A percentile compares a stretch with the other conserved stretches of the same genome.
These are phyloP conservation scores for Crotalus helleri DNA, from an alignment of 2,113 vertebrate genomes.

Conservation along the genomic window DNA sequence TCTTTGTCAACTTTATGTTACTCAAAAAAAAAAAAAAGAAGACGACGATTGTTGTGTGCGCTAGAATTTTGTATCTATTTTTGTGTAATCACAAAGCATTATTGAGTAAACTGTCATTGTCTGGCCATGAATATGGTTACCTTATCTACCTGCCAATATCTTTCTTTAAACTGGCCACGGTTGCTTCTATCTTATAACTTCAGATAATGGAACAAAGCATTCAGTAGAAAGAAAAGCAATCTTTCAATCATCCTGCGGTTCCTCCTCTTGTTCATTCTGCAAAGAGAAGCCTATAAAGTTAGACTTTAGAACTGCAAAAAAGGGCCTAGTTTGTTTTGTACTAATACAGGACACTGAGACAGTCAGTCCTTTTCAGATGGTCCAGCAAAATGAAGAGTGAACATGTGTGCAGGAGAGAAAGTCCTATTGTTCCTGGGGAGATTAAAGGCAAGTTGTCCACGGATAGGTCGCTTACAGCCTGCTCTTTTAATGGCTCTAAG, in stretches of 20 bases:
- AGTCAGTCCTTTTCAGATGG: not conserved
- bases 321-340: not conserved
- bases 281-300: not conserved
- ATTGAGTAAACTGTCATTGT: not conserved
- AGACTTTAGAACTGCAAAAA: not conserved
- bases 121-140: not conserved
- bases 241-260: not conserved
- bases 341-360: not conserved
- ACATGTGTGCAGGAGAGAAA: not conserved
- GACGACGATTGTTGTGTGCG: not conserved
- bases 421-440: not conserved
- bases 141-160: not conserved
- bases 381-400: not conserved
- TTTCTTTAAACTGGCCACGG: not conserved
- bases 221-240: not conserved
- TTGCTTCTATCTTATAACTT: not conserved
- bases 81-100: not conserved
- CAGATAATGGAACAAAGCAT: not conserved
- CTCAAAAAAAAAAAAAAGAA: not conserved
- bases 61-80: not conserved
- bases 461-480: not conserved
- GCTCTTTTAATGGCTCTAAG: conserved; percentile 22
- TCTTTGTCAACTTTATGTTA: not conserved
- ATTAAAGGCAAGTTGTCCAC: conserved; percentile 27
- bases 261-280: not conserved